A percentile compares a stretch with the other conserved stretches of the same genome.
Conservation (phyloP, 2,888 invertebrate genomes). For the Metallyticus violacea region DNA sequence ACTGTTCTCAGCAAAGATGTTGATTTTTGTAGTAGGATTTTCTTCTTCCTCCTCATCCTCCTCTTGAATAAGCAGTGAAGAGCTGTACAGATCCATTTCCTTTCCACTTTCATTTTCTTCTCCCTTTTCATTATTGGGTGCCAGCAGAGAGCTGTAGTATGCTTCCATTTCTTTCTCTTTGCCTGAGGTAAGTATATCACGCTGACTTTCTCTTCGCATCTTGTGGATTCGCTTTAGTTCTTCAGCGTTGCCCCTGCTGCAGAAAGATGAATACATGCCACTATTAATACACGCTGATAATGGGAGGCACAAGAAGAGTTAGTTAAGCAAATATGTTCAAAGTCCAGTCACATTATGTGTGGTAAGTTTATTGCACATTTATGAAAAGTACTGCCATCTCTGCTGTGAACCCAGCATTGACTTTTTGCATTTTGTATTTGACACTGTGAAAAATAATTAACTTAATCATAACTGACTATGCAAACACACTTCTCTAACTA, state of each 20-base stretch:
- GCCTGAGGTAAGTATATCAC: constrained; percentile 37
- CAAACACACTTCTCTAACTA: too few species aligned
- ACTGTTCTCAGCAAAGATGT: neutral
- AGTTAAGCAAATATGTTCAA: too few species aligned
- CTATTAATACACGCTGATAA: too few species aligned
- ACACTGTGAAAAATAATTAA: too few species aligned
- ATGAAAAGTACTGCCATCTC: too few species aligned
- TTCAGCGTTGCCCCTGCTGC: neutral
- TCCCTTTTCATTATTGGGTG: constrained; percentile 32
- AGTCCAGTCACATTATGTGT: too few species aligned
- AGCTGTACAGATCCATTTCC: neutral
- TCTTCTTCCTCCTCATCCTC: neutral
- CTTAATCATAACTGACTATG: too few species aligned
- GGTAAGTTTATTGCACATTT: too few species aligned
- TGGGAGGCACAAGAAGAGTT: too few species aligned
- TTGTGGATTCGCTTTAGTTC: neutral
- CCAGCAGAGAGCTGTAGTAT: constrained; percentile 46
- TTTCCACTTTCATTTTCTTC: neutral
- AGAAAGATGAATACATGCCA: too few species aligned
- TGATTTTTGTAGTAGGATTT: neutral
- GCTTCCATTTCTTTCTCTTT: constrained; percentile 46
- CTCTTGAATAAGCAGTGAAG: neutral
- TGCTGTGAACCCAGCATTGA: too few species aligned
- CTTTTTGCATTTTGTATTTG: too few species aligned
- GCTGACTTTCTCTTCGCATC: neutral